Conservation (phyloP, 2,113 vertebrate genomes). For the Lasiurus cinereus region DNA sequence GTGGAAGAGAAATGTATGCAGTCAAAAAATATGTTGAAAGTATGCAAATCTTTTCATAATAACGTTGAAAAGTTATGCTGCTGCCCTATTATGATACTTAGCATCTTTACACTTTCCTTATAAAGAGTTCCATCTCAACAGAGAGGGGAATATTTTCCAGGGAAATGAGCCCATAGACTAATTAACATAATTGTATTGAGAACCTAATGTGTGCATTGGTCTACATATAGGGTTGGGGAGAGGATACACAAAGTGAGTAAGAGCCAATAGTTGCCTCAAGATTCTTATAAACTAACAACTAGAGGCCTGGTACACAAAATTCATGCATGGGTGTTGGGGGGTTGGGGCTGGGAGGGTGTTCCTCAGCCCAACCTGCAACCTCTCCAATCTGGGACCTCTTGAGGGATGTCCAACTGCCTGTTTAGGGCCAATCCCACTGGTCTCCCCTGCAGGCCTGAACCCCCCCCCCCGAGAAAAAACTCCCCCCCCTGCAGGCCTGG, state of each 20-base stretch:
- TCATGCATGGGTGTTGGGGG: too few species aligned
- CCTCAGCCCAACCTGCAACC: too few species aligned
- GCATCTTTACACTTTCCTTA: background rate
- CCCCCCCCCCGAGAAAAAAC: too few species aligned
- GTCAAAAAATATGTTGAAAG: background rate
- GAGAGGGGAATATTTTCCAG: background rate
- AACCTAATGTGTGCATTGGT: background rate
- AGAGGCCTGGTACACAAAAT: too few species aligned
- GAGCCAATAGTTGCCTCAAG: background rate
- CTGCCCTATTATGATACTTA: background rate
- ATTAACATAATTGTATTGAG: background rate
- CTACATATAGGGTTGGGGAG: background rate
- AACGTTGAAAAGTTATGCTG: background rate
- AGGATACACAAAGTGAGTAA: background rate
- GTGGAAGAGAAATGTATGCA: background rate
- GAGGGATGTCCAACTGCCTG: too few species aligned
- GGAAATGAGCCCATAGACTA: background rate
- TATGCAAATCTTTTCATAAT: constrained; percentile 10
- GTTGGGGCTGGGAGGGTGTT: too few species aligned
- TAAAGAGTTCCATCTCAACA: background rate
- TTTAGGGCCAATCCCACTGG: too few species aligned
- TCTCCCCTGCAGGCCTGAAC: too few species aligned
- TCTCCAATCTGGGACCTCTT: too few species aligned
- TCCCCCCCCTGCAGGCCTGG: too few species aligned
- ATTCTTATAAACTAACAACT: background rate